Base-by-base conservation (phyloP, 2,797 vertebrate genomes). In the Ctenosaura bakeri region DNA sequence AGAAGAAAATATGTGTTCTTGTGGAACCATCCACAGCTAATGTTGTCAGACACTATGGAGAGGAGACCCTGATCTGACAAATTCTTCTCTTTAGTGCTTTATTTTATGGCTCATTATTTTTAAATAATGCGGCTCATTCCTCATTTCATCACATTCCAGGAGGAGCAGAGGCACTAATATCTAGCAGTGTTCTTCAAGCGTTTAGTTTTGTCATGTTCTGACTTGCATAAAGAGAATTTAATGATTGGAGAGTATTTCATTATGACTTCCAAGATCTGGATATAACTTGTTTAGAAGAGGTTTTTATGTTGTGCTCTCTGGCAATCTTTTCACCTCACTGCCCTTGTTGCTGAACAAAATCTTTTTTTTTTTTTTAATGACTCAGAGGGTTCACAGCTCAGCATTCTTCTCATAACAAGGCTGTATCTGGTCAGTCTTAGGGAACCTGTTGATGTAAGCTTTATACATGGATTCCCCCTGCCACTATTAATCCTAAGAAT, bases 121-220 rank as follows among this genome's bases (percentile, higher is more conserved):
- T 22, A 46, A 24, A 85, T 35, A 73, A 29, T 64, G 46, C 32
- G 16, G 74, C 26, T 87, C n/a, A 54, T 88, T 81, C 79, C 66
- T 74, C 73, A 56, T 77, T 86, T 80, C n/a, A 87, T 83, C 56
- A 69, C 46, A 74, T 62, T 66, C 59, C 52, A 26, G 83, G 81
- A 62, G 12, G 29, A 59, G 18, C 83, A 73, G 42, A 80, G 29
- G 9, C 38, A 77, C 32, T 82, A 82, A 64, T 64, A 83, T 18
- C 54, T 83, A 86, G 26, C 77, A 18, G 16, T 38, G 18, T n/a
- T 56, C 59, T 81, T 77, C 71, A 77, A 66, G 79, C n/a, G 6
- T 83, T 90, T 90, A 29, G 18, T 69, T 59, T 78, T 87, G n/a
- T 83, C 85, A 83, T 90, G 89, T 87, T 90, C 85, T 56, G 89